Evolutionary conservation across 2,113 vertebrate species (phyloP), one percentile per base, ranked within the genome.

Genomic region (Menura novaehollandiae): DNA sequence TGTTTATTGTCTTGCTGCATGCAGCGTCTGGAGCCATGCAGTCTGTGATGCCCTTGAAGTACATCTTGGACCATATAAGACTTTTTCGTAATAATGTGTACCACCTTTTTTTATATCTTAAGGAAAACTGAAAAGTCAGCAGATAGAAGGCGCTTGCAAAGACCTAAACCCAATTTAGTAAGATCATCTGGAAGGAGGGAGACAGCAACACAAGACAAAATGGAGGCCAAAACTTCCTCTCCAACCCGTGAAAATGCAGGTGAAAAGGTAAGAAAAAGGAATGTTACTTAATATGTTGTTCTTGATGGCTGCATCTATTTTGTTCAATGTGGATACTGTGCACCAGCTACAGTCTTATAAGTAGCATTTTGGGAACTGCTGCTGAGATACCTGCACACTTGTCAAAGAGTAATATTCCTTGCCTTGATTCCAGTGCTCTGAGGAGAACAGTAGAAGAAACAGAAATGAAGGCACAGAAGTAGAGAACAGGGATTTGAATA

Each of bases 91-190:
- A 69, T 66, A 66, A 74, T 26, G 9, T 52, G 4, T 43, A 28
- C 15, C 13, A 28, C 12, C 11, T 74, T 22, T 83, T 85, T 53
- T 88, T 74, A 1, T 91, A 58, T 91, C 68, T 89, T 80, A 89
- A 98, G 98, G 89, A 95, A 96, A 89, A 81, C 35, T n/a, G 91
- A 92, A 77, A 97, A 97, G 47, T 88, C 46, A 3, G 21, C 46
- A 37, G 59, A 43, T 13, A 96, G 95, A 96, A 64, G 91, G 51
- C 9, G 44, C 43, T 76, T 97, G 19, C 96, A 91, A 52, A 98
- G 88, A 94, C 97, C 96, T 86, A 98, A 97, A 80, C 97, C 97
- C 0, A 98, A 93, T 94, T 93, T 97, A 58, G 24, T 87, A 52
- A 95, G 91, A 72, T 91, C 91, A 44, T 53, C 75, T 91, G 93